These are phyloP conservation scores for Sphaerophoria taeniata DNA, from an alignment of 2,888 invertebrate genomes.

Conservation along the genomic window DNA sequence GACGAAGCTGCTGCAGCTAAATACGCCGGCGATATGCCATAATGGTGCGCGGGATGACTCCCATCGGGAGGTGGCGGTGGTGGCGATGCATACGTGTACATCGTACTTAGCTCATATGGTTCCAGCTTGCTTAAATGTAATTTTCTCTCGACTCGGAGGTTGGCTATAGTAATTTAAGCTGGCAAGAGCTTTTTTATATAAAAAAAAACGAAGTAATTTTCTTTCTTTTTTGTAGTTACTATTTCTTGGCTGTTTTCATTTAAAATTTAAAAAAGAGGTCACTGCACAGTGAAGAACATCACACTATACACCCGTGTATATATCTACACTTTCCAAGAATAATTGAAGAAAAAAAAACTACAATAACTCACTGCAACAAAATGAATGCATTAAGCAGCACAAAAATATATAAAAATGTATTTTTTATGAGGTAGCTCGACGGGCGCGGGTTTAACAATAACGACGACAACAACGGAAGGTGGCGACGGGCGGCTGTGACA, in stretches of 20 bases:
- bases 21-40: conserved; percentile 73
- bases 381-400: conserved; percentile 54
- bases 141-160: conserved; percentile 6
- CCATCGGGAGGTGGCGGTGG: conserved; percentile 74
- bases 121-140: conserved; percentile 74
- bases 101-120: conserved; percentile 76
- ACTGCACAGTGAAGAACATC: conserved; percentile 59
- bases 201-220: conserved; percentile 19
- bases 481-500: neutral
- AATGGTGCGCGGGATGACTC: conserved; percentile 74
- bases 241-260: conserved; percentile 39
- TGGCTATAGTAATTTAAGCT: conserved; percentile 1
- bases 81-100: conserved; percentile 76
- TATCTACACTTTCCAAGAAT: conserved; percentile 50
- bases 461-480: neutral
- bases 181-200: conserved; percentile 6
- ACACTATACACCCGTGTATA: conserved; percentile 40
- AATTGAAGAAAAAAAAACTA: conserved; percentile 43
- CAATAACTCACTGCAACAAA: conserved; percentile 50
- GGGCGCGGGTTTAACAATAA: conserved; percentile 28
- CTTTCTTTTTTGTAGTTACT: conserved; percentile 10
- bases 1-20: conserved; percentile 46
- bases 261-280: conserved; percentile 60
- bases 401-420: conserved; percentile 1
- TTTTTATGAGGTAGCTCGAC: conserved; percentile 16